Evolutionary conservation across 2,113 vertebrate genomes (phyloP), one percentile per base, ranked within the genome.

Genomic region (Sinocyclocheilus maitianheensis): DNA sequence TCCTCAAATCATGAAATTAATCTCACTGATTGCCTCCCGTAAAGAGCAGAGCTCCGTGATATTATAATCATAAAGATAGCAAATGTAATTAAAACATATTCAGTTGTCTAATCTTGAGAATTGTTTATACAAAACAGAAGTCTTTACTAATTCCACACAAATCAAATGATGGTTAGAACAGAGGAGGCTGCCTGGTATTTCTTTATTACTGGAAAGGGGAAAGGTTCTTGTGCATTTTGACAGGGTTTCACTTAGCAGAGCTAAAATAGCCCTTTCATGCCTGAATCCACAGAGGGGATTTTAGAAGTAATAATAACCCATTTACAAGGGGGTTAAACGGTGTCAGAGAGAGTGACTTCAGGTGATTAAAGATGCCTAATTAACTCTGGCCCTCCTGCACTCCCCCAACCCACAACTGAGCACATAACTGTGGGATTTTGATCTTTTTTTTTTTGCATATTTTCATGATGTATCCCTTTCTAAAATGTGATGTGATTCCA

Each of bases 321-420:
- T 80, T 89, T 89, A 88, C 84, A 74, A 69, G 8, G 77, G 90
- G 89, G 87, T 88, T 86, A 76, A 4, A 72, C 77, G 71, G 81
- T 85, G 89, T 90, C 88, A 74, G 84, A 91, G 80, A 74, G 86
- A 93, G 87, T 89, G 89, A 92, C 90, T 91, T 90, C 86, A 87
- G 91, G 91, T 93, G 90, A 94, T 93, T 94, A 93, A 93, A 89
- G 88, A 91, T 26, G 81, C 83, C 72, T 93, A 93, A 94, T 94
- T 94, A 92, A 92, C 89, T 85, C 46, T 90, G 91, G 88, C 91
- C 81, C 34, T 30, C 81, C 34, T 30, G 60, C 90, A 84, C 80
- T 90, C 85, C 90, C 91, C 80, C 76, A 89, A 20, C 77, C 82
- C 75, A 65, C 78, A 65, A 46, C 1, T 46, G 37, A 79, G 18